Evolutionary conservation across 2,113 vertebrate genomes (phyloP), one percentile per base, ranked within the genome.

Genomic region (Misgurnus mizolepis): DNA sequence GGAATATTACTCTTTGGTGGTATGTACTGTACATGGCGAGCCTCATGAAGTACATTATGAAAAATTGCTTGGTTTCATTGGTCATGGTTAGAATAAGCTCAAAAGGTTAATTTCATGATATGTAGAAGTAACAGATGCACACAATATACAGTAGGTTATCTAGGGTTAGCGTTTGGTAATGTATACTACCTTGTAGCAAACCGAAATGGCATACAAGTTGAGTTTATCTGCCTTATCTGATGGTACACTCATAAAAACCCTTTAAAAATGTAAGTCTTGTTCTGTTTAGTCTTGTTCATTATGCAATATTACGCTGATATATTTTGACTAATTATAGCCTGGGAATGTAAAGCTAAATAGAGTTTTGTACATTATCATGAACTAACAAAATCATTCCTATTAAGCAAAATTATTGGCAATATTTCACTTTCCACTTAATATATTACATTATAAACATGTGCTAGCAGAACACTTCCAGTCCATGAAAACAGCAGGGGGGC

Each of bases 381-480:
- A 67, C 9, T 39, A 53, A 4, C 17, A 10, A 9, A 55, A 55
- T 55, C 14, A 17, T 55, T 55, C 8, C 12, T 7, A 14, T 7
- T 39, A n/a, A 70, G 47, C 12, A 70, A 53, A 53, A 53, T 5
- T 69, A 69, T 53, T 53, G 49, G 22, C 22, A 5, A 18, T 9
- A 9, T 39, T 9, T 8, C 9, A 15, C 12, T 50, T 17, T 18
- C 0, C 55, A 58, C n/a, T 58, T 55, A 22, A 60, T 41, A 6
- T 43, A 60, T 73, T 60, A 60, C 43, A 15, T 45, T 73, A 43
- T 22, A 43, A 41, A 73, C 41, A 41, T 60, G 55, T 60, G 71
- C 58, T 73, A 60, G n/a, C 40, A 60, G 41, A 73, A 73, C 70
- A 73, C 55, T 43, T 73, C 70, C 53, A 72, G 17, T 9, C 69